These are phyloP conservation scores for Ischnura elegans DNA, from an alignment of 2,888 invertebrate genomes.

Conservation along the genomic window DNA sequence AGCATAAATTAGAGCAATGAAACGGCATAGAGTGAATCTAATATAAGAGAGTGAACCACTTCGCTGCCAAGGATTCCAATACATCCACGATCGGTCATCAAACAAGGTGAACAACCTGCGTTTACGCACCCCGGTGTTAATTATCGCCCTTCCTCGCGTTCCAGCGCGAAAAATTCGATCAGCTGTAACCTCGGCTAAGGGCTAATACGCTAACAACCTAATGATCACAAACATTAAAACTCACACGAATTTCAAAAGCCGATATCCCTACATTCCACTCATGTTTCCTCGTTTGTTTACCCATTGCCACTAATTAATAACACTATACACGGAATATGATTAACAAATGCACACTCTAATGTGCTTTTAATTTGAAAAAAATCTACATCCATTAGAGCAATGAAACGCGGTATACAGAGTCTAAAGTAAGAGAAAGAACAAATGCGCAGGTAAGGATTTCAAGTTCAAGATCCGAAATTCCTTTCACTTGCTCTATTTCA, in stretches of 20 bases:
- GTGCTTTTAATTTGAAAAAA: not conserved
- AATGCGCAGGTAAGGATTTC: too few relatives aligned
- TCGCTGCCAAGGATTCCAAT: too few relatives aligned
- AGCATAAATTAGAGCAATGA: too few relatives aligned
- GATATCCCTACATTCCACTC: not conserved
- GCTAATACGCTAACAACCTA: not conserved
- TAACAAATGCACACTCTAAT: not conserved
- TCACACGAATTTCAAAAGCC: not conserved
- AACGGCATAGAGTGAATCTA: too few relatives aligned
- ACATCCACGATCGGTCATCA: not conserved
- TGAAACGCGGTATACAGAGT: not conserved
- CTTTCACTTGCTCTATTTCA: too few relatives aligned
- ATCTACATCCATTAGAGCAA: not conserved
- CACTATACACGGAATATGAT: not conserved
- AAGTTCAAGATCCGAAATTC: too few relatives aligned
- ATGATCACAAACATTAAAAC: not conserved
- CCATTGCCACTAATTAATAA: not conserved
- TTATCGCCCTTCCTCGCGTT: not conserved
- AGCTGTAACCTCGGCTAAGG: not conserved
- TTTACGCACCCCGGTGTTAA: not conserved
- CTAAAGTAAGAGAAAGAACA: not conserved
- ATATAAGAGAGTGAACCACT: too few relatives aligned
- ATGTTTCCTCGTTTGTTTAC: not conserved
- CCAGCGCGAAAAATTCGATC: not conserved
- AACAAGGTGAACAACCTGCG: slow-evolving; percentile 1